Base-by-base conservation (phyloP, 2,113 vertebrate genomes). In the Lota lota region DNA sequence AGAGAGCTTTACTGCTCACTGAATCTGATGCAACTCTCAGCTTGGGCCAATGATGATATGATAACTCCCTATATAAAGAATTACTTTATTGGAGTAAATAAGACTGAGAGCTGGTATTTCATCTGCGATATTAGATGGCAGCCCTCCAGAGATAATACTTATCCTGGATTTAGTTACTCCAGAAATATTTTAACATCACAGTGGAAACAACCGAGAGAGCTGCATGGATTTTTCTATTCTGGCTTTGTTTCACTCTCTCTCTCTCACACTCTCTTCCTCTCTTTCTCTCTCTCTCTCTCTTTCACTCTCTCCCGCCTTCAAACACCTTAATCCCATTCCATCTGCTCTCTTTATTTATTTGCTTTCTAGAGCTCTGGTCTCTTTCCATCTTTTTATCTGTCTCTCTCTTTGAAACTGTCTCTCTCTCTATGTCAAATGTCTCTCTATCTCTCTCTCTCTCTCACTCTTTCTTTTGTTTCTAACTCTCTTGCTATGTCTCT, bases 401-500 rank as follows among this genome's bases (percentile, higher is more conserved):
- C 54, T 65, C 1, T 21, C 36, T 68, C 58, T 20, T 40, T 60
- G 36, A 51, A 58, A 57, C 40, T 68, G 56, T 17, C 50, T 68
- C 68, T 72, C 68, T 72, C 63, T 77, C 65, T 76, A 70, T 68
- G 71, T 68, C 69, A 40, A 40, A 71, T 61, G 85, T 83, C 83
- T 90, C 84, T 87, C 40, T 40, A 68, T 63, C 64, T 15, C 75
- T 17, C 17, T 63, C 3, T 40, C 33, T 63, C 20, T 67, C 54
- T 65, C 1, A 19, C 36, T 68, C 58, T 20, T 36, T 59, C n/a
- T n/a, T 24, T 24, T 24, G 36, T 36, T 54, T 57, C 40, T 68
- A 51, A 11, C 50, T 68, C 68, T 72, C 24, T 24, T 61, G 75
- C 65, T 76, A 70, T 68, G 71, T 68, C 69, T 2, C 2, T 24